Base-by-base conservation (phyloP, 2,888 invertebrate species). In the Sinodicranocentrus sp. region DNA sequence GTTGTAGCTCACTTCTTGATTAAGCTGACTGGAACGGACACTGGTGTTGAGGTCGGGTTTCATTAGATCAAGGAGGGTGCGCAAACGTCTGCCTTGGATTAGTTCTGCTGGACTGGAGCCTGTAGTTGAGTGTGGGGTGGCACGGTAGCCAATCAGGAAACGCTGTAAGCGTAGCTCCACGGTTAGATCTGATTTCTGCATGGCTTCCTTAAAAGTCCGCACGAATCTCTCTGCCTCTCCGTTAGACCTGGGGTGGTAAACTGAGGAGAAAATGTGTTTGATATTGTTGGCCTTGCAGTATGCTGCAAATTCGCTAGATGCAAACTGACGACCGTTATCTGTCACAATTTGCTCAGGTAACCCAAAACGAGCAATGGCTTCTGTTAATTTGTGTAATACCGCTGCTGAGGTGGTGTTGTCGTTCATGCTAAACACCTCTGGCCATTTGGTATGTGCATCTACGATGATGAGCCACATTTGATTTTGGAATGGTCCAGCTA, bases 371-470 rank as follows among this genome's bases (percentile, higher is more conserved):
- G n/a, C 10, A 21, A 19, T 13, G 15, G n/a, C 8, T 8, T n/a
- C 43, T 3, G 13, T 13, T 33, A 43, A 5, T 19, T 52, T 39
- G 1, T 26, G 1, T 21, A 79, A 67, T 1, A 78, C 67, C 1
- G 25, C 43, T 8, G 67, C n/a, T 21, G 71, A 44, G 13, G 79
- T 25, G 10, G 48, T 48, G 33, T 70, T 76, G 17, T 19, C 23
- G 15, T 77, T 21, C 39, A 84, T 59, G 19, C 19, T n/a, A 26
- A 25, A 76, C 2, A 77, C 83, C 67, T 84, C 84, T 25, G 86
- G 84, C 86, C 86, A 86, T 71, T 86, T 84, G 10, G 52, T 44
- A n/a, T 83, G 75, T 0, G 86, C 82, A 54, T 86, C 86, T 0
- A 82, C 57, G 0, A 84, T 26, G 19, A 86, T 57, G 0, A 86